These are phyloP conservation scores for Caenorhabditis panamensis DNA, from an alignment of 2,888 invertebrate genomes.

Conservation along the genomic window DNA sequence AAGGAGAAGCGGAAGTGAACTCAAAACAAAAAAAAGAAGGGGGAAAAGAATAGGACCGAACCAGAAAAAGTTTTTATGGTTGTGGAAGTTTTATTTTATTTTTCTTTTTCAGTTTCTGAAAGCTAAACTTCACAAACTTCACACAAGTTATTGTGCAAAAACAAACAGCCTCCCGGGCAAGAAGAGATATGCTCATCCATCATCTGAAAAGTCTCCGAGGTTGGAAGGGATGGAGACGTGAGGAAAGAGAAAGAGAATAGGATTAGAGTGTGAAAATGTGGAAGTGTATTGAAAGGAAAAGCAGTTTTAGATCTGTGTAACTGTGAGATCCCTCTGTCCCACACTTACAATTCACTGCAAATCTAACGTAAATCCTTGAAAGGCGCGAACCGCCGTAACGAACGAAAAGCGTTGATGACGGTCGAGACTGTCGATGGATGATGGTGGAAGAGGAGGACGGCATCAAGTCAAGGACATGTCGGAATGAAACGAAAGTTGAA, in stretches of 20 bases:
- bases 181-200: constrained; percentile 50
- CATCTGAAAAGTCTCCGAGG: constrained; percentile 39
- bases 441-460: constrained; percentile 13
- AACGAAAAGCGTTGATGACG: constrained; percentile 48
- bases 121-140: constrained; percentile 8
- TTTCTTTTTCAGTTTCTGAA: constrained; percentile 37
- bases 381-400: constrained; percentile 32
- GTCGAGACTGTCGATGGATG: constrained; percentile 31
- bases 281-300: not conserved
- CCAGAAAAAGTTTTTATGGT: constrained; percentile 14
- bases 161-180: constrained; percentile 33
- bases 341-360: too few species aligned
- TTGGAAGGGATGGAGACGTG: constrained; percentile 12
- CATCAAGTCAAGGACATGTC: constrained; percentile 54
- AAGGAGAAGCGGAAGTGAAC: not conserved
- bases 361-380: constrained; percentile 3
- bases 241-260: constrained; percentile 20
- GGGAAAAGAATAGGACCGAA: constrained; percentile 17
- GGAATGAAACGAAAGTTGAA: constrained; percentile 47
- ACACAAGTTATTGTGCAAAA: constrained; percentile 29
- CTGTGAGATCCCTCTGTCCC: not conserved
- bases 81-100: constrained; percentile 5
- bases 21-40: too few species aligned
- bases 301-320: not conserved
- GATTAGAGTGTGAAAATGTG: constrained; percentile 15